Evolutionary conservation across 2,797 vertebrate genomes (phyloP).

Genomic region (Cirrhinus mrigala): DNA sequence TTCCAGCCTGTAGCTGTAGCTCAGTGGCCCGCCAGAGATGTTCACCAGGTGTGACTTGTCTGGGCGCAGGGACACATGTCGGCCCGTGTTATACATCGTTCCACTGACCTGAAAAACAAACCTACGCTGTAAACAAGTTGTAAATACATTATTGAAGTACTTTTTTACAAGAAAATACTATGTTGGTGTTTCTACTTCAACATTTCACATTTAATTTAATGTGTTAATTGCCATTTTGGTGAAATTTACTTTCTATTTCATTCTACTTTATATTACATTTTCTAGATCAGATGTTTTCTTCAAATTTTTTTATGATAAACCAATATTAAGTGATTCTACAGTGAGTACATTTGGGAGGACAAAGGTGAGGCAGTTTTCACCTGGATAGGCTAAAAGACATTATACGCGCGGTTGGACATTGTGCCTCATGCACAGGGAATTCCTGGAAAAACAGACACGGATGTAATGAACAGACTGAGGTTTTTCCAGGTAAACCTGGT

Average conservation of each 20-base stretch:
- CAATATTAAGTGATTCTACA: background rate
- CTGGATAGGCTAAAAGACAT: slow-evolving; percentile 38
- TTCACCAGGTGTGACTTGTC: slow-evolving; percentile 95
- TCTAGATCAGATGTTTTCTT: background rate
- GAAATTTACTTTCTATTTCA: too few species aligned
- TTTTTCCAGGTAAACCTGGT: slow-evolving; percentile 8
- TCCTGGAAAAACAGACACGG: background rate
- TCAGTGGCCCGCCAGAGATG: slow-evolving; percentile 93
- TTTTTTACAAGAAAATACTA: background rate
- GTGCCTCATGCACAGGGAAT: background rate
- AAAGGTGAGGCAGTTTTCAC: slow-evolving; percentile 13
- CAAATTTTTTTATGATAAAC: background rate
- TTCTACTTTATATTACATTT: too few species aligned
- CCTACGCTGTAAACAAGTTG: background rate
- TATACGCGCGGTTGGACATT: slow-evolving; percentile 10
- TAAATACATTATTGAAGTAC: background rate
- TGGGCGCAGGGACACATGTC: slow-evolving; percentile 90
- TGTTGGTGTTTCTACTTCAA: too few species aligned
- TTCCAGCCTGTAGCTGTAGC: slow-evolving; percentile 92
- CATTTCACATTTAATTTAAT: too few species aligned
- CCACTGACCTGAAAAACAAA: slow-evolving; percentile 84
- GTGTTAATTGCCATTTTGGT: too few species aligned
- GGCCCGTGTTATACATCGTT: slow-evolving; percentile 97
- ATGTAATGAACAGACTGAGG: slow-evolving; percentile 10
- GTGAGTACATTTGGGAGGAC: background rate